Evolutionary conservation across 2,797 vertebrate species (phyloP).

Genomic region (Myotis vivesi): DNA sequence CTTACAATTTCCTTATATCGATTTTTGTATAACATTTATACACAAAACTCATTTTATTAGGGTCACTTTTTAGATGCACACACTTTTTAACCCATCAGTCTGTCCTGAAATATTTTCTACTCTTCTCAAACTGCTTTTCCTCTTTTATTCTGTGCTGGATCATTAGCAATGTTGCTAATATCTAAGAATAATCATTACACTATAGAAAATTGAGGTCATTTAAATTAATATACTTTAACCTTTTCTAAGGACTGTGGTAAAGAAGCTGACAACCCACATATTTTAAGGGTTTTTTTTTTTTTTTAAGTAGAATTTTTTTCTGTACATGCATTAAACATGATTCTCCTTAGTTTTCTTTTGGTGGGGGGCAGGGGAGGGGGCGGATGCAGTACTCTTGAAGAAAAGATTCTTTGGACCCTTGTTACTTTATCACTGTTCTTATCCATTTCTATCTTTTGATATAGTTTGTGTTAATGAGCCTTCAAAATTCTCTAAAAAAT

Average conservation of each 20-base stretch:
- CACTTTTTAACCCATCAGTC: not conserved
- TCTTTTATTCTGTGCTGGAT: not conserved
- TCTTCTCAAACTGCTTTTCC: not conserved
- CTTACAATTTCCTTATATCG: not conserved
- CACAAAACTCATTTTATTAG: not conserved
- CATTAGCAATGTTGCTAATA: not conserved
- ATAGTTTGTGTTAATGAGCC: not conserved
- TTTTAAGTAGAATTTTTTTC: not conserved
- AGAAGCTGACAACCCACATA: not conserved
- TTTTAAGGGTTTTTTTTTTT: not conserved
- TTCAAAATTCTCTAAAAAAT: not conserved
- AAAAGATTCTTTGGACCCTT: not conserved
- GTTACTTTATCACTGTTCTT: not conserved
- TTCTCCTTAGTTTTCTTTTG: not conserved
- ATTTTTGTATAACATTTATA: not conserved
- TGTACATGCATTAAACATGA: not conserved
- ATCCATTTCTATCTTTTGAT: not conserved
- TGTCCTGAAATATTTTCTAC: not conserved
- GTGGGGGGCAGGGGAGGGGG: too few species aligned
- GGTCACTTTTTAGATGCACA: not conserved
- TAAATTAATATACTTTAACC: not conserved
- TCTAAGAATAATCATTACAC: not conserved
- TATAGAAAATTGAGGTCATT: not conserved
- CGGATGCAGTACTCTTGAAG: not conserved
- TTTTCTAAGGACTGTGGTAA: not conserved